These are phyloP conservation scores for Sander vitreus DNA, from an alignment of 2,113 vertebrate species.

Conservation along the genomic window DNA sequence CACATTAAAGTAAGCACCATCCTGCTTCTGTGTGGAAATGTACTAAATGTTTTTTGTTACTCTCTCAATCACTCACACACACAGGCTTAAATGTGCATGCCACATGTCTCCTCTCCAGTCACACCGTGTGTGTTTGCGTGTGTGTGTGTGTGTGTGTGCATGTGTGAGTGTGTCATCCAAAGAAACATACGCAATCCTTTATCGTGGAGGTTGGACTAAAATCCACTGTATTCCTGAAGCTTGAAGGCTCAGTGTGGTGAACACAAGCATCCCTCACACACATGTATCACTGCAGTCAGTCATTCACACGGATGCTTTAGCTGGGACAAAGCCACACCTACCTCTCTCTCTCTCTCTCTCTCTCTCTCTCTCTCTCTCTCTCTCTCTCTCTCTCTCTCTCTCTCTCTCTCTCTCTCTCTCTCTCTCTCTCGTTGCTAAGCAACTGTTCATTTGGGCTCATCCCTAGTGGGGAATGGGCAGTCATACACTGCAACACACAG, in stretches of 20 bases:
- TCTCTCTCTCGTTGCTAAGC: slow-evolving; percentile 75
- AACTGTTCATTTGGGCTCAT: slow-evolving; percentile 70
- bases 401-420: slow-evolving; percentile 30
- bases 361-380: slow-evolving; percentile 24
- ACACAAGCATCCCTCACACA: background rate
- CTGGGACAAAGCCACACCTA: slow-evolving; percentile 72
- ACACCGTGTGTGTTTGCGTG: background rate
- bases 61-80: no score
- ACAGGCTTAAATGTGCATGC: no score
- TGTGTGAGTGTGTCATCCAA: slow-evolving; percentile 8
- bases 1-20: background rate
- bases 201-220: background rate
- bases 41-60: background rate
- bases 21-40: background rate
- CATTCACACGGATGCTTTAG: slow-evolving; percentile 34
- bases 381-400: slow-evolving; percentile 30
- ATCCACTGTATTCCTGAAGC: slow-evolving; percentile 7
- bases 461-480: slow-evolving; percentile 22
- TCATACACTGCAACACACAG: slow-evolving; percentile 21
- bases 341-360: slow-evolving; percentile 20
- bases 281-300: slow-evolving; percentile 18
- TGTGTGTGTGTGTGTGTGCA: background rate
- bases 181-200: slow-evolving; percentile 4
- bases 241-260: slow-evolving; percentile 2
- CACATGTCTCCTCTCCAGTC: background rate